phyloP scores from a whole-genome alignment of 2,113 vertebrate genomes.

The Periophthalmodon schlosseri region DNA sequence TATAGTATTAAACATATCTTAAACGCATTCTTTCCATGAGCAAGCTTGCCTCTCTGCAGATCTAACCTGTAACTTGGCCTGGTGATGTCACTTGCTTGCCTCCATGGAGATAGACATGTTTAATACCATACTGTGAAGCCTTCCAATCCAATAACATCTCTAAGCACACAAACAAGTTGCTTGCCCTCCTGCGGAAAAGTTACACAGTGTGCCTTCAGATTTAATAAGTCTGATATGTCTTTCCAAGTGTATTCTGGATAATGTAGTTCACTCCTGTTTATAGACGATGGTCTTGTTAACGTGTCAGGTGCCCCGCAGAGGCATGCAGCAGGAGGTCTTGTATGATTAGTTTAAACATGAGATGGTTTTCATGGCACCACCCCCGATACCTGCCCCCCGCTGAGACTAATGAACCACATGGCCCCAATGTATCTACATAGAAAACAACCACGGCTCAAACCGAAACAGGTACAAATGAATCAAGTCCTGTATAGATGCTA shows the following conservation, averaged over 20 bases:
- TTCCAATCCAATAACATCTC: no score
- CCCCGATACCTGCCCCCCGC: conserved; percentile 49
- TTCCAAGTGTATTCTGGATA: conserved; percentile 25
- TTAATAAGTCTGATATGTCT: not conserved
- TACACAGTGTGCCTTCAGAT: not conserved
- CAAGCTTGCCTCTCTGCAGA: no score
- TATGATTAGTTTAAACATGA: not conserved
- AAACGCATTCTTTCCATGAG: no score
- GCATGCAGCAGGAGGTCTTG: not conserved
- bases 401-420: conserved; percentile 42
- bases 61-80: no score
- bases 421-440: not conserved
- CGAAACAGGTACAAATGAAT: not conserved
- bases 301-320: not conserved
- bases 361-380: conserved; percentile 51
- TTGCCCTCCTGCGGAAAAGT: no score
- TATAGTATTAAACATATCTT: no score
- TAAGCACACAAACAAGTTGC: no score
- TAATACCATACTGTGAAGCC: no score
- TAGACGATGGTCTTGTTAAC: not conserved
- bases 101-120: no score
- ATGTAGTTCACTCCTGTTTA: not conserved
- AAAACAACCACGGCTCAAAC: not conserved
- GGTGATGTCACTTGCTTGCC: no score
- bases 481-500: no score